phyloP scores from a whole-genome alignment of 1,140 invertebrate genomes.

The Drosophila arizonae region DNA sequence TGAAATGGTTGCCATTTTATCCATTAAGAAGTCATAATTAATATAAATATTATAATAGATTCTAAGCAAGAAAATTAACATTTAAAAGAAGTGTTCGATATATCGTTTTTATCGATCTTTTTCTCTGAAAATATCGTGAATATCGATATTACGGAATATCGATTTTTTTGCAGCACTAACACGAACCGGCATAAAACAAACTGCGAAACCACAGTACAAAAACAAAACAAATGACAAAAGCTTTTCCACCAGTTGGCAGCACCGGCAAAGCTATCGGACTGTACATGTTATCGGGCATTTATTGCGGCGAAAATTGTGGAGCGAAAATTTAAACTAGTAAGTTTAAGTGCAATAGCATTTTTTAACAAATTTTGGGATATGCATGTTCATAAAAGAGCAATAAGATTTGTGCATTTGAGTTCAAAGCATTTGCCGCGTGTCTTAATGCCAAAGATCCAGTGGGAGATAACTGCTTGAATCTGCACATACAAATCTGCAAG shows the following conservation, averaged over 20 bases:
- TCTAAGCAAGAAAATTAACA: no score
- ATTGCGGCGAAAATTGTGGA: not conserved
- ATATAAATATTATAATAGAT: no score
- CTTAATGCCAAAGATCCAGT: conserved; percentile 23
- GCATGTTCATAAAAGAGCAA: conserved; percentile 35
- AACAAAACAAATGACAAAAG: conserved; percentile 37
- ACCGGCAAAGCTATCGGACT: not conserved
- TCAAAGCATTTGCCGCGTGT: conserved; percentile 43
- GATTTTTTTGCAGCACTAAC: no score
- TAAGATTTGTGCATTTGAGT: not conserved
- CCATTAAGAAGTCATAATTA: no score
- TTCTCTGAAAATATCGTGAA: no score
- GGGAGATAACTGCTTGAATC: conserved; percentile 14
- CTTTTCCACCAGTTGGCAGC: conserved; percentile 25
- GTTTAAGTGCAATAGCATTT: not conserved
- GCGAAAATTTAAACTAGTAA: not conserved
- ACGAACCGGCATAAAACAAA: conserved; percentile 38
- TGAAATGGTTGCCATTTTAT: no score
- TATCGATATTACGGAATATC: no score
- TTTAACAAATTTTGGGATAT: not conserved
- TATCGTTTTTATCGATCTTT: no score
- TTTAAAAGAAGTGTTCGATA: no score
- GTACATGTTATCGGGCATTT: not conserved
- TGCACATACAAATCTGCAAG: not conserved
- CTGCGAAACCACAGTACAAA: conserved; percentile 31